Evolutionary conservation across 2,888 invertebrate genomes (phyloP), one percentile per base, ranked within the genome.

Genomic region (Diploptera punctata): DNA sequence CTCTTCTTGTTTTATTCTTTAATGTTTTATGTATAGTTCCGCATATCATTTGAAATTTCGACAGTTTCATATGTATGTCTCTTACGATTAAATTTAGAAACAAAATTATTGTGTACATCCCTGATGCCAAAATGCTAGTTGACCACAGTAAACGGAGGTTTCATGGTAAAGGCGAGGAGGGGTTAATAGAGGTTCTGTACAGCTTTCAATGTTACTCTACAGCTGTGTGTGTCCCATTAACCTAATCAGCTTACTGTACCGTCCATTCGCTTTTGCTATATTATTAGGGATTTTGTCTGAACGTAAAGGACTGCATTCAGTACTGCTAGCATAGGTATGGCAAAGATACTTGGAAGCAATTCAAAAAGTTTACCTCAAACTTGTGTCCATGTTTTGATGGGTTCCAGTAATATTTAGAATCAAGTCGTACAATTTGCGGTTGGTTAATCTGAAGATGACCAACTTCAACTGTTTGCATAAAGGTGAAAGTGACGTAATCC

Each of bases 211-310:
- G 57, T 29, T 29, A 24, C 26, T 24, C 57, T 24, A 52, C 52
- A 61, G 31, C 49, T 49, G 19, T 49, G 47, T 26, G 24, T 18
- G 29, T 10, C 52, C 68, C 68, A 68, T 68, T 49, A 68, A 18
- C 19, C 52, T 68, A 68, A 68, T 68, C 68, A 52, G 68, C 68
- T 68, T 68, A 68, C 24, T 19, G 31, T 16, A 13, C 29, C 9
- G 38, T 57, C 5, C 21, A 26, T 57, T 57, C 29, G 57, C 57
- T 3, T 24, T 9, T 21, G 29, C 33, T 24, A 29, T 19, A 43
- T 62, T 38, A 43, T 43, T 62, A 43, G 13, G 31, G 62, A 43
- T 57, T 57, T 29, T 57, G 57, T 57, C 57, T 31, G 26, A 7
- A 13, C n/a, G 1, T 4, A 24, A 54, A 54, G 54, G 26, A n/a